Base-by-base conservation (phyloP, 2,113 vertebrate genomes). In the Rhineura floridana region DNA sequence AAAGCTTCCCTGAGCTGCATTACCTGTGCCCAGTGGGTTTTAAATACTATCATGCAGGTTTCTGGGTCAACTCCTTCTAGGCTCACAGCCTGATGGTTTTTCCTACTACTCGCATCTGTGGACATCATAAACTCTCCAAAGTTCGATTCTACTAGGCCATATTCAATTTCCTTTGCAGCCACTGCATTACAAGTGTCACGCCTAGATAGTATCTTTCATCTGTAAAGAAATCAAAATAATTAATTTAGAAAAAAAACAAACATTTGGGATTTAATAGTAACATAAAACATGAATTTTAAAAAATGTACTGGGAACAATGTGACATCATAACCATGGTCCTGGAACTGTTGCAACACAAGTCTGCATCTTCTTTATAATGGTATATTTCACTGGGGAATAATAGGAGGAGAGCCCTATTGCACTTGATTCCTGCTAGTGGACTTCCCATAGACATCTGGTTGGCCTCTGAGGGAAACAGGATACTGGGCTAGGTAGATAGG, bases 21-120 rank as follows among this genome's bases (percentile, higher is more conserved):
- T 98, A 99, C 99, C 98, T 99, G 99, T 76, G 98, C 97, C 99
- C 99, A 99, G 96, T 99, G 99, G 94, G 99, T 99, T 96, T 98
- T 98, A 97, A 99, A 99, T 75, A 99, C 99, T 88, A 99, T 99
- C 98, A 98, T 98, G 97, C 99, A 99, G 88, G 98, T 99, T 97
- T 99, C 98, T 81, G 99, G 98, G 93, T 99, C 99, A 95, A 98
- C 98, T 91, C 97, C 98, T 90, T 97, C 97, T 88, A 98, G 96
- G 94, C 97, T 97, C 48, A 97, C 95, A 87, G 97, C 93, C 97
- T 98, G 97, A 77, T 90, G 96, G 33, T 96, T 96, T 95, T 85
- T 96, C 94, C 92, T 97, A 96, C 97, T 97, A 89, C 94, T 97
- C 77, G 95, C 96, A 96, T 97, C 96, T 86, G 97, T 97, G 95